phyloP scores from a whole-genome alignment of 2,113 vertebrate genomes.

The Bufo gargarizans region DNA sequence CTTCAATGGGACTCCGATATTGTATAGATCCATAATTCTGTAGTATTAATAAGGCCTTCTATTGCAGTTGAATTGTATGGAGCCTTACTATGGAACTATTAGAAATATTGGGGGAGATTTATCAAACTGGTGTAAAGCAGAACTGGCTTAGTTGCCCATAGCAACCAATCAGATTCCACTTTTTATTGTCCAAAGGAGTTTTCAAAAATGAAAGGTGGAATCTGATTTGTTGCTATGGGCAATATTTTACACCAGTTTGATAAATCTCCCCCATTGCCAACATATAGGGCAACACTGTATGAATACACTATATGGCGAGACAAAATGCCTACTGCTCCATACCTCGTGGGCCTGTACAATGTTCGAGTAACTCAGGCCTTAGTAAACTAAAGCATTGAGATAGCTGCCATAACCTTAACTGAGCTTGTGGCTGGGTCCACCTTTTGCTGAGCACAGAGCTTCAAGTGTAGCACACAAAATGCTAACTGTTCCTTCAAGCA shows the following conservation, averaged over 20 bases:
- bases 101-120: too few species aligned
- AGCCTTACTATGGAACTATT: background rate
- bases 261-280: too few species aligned
- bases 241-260: too few species aligned
- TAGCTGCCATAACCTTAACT: background rate
- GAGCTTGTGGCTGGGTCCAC: constrained; percentile 3
- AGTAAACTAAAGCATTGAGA: background rate
- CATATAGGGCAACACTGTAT: background rate
- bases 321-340: background rate
- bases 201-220: too few species aligned
- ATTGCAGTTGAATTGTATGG: background rate
- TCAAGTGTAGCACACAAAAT: constrained; percentile 26
- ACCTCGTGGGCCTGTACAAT: background rate
- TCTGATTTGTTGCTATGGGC: too few species aligned
- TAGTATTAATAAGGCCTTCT: too few species aligned
- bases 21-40: too few species aligned
- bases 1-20: too few species aligned
- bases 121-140: too few species aligned
- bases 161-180: too few species aligned
- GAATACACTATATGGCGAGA: background rate
- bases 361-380: background rate
- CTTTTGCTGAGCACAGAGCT: constrained; percentile 12
- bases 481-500: constrained; percentile 30
- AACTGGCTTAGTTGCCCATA: too few species aligned
- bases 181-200: too few species aligned